phyloP scores from a whole-genome alignment of 2,888 invertebrate genomes.

The Pristionchus japonicus region DNA sequence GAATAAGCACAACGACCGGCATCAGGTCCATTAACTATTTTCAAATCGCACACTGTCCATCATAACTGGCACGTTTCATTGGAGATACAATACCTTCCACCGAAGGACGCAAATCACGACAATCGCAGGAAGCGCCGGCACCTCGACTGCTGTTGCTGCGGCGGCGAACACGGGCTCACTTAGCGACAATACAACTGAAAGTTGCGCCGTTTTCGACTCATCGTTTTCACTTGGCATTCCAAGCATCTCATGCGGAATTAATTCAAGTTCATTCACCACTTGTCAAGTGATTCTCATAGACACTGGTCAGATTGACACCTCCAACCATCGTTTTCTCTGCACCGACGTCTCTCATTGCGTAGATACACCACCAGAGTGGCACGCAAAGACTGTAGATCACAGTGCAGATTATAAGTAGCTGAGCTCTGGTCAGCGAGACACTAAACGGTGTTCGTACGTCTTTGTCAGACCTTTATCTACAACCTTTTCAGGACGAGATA shows the following conservation, averaged over 20 bases:
- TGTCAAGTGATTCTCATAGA: too few species aligned
- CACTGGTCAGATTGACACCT: not conserved
- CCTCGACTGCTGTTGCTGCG: not conserved
- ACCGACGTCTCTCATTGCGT: not conserved
- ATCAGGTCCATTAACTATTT: too few species aligned
- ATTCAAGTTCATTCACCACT: too few species aligned
- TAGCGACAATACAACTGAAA: not conserved
- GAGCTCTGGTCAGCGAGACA: too few species aligned
- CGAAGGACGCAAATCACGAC: not conserved
- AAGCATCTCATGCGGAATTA: too few species aligned
- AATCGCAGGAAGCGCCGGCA: not conserved
- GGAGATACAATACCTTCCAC: not conserved
- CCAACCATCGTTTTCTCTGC: not conserved
- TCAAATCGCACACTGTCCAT: too few species aligned
- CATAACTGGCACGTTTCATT: not conserved
- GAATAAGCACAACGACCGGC: too few species aligned
- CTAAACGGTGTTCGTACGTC: not conserved
- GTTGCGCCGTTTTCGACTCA: not conserved
- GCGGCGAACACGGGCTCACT: not conserved
- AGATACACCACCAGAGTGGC: too few species aligned
- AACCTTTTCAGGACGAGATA: not conserved
- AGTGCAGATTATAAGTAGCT: too few species aligned
- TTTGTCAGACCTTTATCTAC: not conserved
- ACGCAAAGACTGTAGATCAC: too few species aligned
- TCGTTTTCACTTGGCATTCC: too few species aligned